Evolutionary conservation across 2,797 vertebrate species (phyloP).

Genomic region (Kryptolebias ocellatus): DNA sequence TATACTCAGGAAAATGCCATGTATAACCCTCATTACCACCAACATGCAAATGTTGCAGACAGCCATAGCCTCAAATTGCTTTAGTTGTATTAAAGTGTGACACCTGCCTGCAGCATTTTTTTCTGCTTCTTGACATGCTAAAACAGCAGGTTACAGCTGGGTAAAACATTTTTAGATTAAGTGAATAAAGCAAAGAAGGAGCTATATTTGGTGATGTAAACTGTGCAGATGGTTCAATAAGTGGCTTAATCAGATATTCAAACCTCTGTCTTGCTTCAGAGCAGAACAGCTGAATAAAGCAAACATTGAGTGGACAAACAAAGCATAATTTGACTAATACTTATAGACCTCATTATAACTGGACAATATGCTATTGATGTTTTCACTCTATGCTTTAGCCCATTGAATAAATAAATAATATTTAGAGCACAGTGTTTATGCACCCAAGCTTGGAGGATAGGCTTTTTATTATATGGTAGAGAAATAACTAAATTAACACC

Average conservation of each 20-base stretch:
- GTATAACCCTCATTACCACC: not conserved
- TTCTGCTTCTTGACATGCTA: not conserved
- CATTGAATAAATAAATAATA: too few species aligned
- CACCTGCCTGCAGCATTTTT: conserved; percentile 1
- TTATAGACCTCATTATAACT: too few species aligned
- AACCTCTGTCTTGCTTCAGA: not conserved
- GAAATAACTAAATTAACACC: too few species aligned
- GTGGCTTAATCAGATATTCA: not conserved
- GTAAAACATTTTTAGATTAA: not conserved
- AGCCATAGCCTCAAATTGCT: not conserved
- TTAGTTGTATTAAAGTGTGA: not conserved
- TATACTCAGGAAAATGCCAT: not conserved
- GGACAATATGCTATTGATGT: too few species aligned
- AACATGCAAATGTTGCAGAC: not conserved
- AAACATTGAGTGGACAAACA: not conserved
- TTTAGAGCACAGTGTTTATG: too few species aligned
- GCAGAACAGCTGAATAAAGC: not conserved
- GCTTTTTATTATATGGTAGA: too few species aligned
- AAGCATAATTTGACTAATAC: too few species aligned
- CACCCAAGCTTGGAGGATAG: too few species aligned
- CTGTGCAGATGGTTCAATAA: conserved; percentile 1
- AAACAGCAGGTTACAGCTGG: conserved; percentile 1
- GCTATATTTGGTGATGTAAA: not conserved
- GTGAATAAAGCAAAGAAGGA: not conserved
- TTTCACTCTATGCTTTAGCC: too few species aligned